A percentile compares a stretch with the other conserved stretches of the same genome.
Conservation (phyloP, 2,797 vertebrate genomes). For the Molossus molossus region DNA sequence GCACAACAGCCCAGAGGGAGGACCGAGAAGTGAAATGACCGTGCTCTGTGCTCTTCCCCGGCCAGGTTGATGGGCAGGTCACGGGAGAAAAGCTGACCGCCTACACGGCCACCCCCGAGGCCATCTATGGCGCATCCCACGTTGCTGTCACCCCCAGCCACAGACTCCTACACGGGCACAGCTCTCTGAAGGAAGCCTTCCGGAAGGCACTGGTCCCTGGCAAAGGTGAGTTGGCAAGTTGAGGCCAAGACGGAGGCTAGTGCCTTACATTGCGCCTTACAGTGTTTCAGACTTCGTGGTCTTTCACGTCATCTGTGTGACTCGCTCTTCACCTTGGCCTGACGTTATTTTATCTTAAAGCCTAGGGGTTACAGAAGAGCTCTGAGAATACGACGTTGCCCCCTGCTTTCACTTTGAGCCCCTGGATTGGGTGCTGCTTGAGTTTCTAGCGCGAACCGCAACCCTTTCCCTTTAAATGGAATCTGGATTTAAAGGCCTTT, state of each 20-base stretch:
- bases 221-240: slow-evolving; percentile 90
- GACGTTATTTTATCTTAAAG: background rate
- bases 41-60: background rate
- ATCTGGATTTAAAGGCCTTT: slow-evolving; percentile 44
- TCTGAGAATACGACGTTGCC: background rate
- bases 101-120: slow-evolving; percentile 95
- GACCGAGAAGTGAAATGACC: background rate
- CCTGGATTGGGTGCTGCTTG: background rate
- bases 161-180: slow-evolving; percentile 93
- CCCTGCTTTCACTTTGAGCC: background rate
- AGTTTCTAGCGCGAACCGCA: background rate
- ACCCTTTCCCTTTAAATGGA: background rate
- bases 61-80: slow-evolving; percentile 93
- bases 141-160: slow-evolving; percentile 94
- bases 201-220: slow-evolving; percentile 90
- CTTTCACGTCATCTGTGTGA: background rate
- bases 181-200: slow-evolving; percentile 91
- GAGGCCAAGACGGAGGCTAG: fast-evolving
- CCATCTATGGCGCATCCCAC: slow-evolving; percentile 95
- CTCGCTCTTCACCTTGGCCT: background rate
- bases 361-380: background rate
- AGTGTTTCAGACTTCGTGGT: fast-evolving
- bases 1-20: background rate
- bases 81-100: slow-evolving; percentile 94
- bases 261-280: fast-evolving